These are phyloP conservation scores for Aricia artaxerxes DNA, from an alignment of 2,888 invertebrate species.

Conservation along the genomic window DNA sequence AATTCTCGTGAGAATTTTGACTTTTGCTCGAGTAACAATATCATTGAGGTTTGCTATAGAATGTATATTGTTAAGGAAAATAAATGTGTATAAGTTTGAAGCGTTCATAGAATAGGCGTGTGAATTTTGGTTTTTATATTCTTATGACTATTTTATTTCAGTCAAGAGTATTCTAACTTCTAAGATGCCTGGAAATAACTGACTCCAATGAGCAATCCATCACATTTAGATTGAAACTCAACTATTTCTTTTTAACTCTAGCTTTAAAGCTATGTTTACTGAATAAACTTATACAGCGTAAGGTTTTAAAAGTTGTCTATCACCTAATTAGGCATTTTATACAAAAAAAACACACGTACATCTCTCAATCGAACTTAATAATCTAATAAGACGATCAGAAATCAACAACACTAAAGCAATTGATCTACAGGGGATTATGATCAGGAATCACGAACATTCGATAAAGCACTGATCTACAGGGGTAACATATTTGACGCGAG, in stretches of 20 bases:
- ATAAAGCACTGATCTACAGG: conserved; percentile 25
- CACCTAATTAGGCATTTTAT: too few relatives aligned
- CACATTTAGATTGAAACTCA: too few relatives aligned
- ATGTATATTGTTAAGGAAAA: background rate
- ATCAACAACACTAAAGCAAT: background rate
- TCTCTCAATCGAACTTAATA: background rate
- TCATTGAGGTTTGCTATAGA: background rate
- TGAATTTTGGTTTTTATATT: background rate
- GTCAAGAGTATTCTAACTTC: too few relatives aligned
- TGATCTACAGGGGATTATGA: background rate
- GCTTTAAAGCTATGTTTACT: too few relatives aligned
- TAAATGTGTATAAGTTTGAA: background rate
- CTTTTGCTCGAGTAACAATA: background rate
- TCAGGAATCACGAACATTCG: background rate
- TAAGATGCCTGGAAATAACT: too few relatives aligned
- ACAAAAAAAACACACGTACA: background rate
- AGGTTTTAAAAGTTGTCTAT: too few relatives aligned
- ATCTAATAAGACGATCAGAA: background rate
- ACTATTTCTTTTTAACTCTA: too few relatives aligned
- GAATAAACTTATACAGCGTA: too few relatives aligned
- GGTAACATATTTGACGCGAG: conserved; percentile 1
- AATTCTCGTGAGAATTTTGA: conserved; percentile 59
- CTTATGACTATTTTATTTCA: background rate
- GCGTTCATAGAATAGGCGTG: background rate
- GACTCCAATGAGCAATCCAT: too few relatives aligned